phyloP scores from a whole-genome alignment of 2,888 invertebrate species.

The Polydrusus cervinus region DNA sequence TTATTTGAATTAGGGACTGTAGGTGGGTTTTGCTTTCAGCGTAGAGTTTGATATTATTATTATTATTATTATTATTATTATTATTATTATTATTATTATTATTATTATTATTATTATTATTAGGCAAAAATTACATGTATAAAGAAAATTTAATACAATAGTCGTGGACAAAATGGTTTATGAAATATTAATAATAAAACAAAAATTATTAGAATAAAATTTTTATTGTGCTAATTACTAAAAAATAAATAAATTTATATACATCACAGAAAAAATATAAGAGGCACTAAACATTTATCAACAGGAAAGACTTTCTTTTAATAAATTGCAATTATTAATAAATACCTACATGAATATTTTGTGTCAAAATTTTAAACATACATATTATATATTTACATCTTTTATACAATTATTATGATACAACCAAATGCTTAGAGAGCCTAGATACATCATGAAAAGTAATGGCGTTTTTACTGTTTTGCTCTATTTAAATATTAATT shows the following conservation, averaged over 20 bases:
- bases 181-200: too few relatives aligned
- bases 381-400: constrained; percentile 1
- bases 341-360: background rate
- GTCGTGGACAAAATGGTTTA: too few relatives aligned
- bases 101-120: too few relatives aligned
- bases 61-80: too few relatives aligned
- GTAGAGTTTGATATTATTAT: too few relatives aligned
- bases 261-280: constrained; percentile 19
- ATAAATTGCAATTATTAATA: constrained; percentile 3
- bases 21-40: too few relatives aligned
- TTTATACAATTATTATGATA: constrained; percentile 2
- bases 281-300: constrained; percentile 1
- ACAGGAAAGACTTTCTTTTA: background rate
- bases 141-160: too few relatives aligned
- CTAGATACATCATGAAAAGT: background rate
- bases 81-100: too few relatives aligned
- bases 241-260: constrained; percentile 19
- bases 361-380: background rate
- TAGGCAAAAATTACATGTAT: too few relatives aligned
- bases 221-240: constrained; percentile 11
- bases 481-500: background rate
- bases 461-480: background rate
- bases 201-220: background rate
- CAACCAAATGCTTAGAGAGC: background rate
- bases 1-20: too few relatives aligned